Evolutionary conservation across 2,888 invertebrate species (phyloP), one percentile per base, ranked within the genome.

Genomic region (Parnassius smintheus): DNA sequence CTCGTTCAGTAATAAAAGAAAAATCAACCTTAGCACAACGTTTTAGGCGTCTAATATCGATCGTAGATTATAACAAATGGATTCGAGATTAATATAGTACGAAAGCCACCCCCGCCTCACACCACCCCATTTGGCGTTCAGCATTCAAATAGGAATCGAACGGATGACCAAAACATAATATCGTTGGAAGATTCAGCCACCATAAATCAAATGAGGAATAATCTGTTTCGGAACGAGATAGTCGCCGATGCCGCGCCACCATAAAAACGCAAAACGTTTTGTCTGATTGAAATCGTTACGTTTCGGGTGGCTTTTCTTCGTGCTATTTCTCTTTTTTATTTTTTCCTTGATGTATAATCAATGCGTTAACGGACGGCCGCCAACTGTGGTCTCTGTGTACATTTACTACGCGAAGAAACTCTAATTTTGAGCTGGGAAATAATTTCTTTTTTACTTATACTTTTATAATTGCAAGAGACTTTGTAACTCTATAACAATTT

Each of bases 181-280:
- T 90, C 91, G 85, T 86, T 88, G 86, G 91, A 88, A 87, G 89
- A 90, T 89, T 88, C 91, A 84, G 85, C 83, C 82, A 82, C 84
- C 90, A 92, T 92, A 92, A 92, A 92, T 92, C 92, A 92, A 91
- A 92, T 92, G 91, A 92, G 92, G 86, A 92, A 92, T 92, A 92
- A 92, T 92, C 92, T 92, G 91, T 92, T 88, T 88, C 87, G 88
- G 89, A 84, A 86, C 86, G 91, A 88, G 88, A 92, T 90, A 89
- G 90, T 91, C 89, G 87, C 82, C 83, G 86, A 85, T 84, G 83
- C 82, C 82, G 77, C 78, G 83, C 83, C 85, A 81, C 86, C 86
- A 88, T 91, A 91, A 91, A 91, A 91, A 91, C 91, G 90, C 90
- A 88, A 90, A 91, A 84, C 90, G 91, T 88, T 91, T 90, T 85